Evolutionary conservation across 23 tunicate species (phyloP).

Genomic region (Trididemnum nubilum): DNA sequence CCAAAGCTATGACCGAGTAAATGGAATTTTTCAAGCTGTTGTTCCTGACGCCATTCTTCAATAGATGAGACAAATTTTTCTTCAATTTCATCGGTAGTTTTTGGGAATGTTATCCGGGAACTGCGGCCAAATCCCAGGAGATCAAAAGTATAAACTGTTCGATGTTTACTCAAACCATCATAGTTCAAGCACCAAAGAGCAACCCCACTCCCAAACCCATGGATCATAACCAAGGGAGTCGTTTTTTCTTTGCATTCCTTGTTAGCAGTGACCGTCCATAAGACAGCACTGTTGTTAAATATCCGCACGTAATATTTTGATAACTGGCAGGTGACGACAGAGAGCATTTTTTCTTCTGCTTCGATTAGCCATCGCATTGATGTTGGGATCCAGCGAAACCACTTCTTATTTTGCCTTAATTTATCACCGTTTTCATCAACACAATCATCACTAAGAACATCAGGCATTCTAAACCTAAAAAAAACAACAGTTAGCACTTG

Average conservation of each 20-base stretch:
- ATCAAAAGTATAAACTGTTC: conserved; percentile 40
- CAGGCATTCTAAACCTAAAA: too few species aligned
- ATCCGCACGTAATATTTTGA: conserved; percentile 1
- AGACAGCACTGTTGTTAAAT: not conserved
- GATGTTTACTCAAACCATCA: conserved; percentile 10
- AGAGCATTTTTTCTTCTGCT: conserved; percentile 28
- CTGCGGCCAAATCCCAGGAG: conserved; percentile 46
- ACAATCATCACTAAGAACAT: too few species aligned
- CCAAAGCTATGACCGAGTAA: conserved; percentile 52
- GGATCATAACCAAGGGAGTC: conserved; percentile 36
- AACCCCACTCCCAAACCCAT: conserved; percentile 48
- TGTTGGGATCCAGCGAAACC: conserved; percentile 9
- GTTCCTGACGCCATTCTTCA: conserved; percentile 42
- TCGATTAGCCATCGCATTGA: not conserved
- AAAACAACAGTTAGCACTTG: too few species aligned
- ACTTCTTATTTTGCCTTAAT: too few species aligned
- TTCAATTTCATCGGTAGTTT: conserved; percentile 3
- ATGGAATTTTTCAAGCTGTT: conserved; percentile 7
- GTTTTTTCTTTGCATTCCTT: not conserved
- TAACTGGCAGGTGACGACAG: conserved; percentile 6
- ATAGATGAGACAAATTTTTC: conserved; percentile 31
- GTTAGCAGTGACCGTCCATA: conserved; percentile 51
- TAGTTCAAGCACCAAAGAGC: conserved; percentile 39
- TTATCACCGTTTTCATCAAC: not conserved
- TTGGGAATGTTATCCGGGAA: conserved; percentile 19